Base-by-base conservation (phyloP, 2,797 vertebrate genomes). In the Euthynnus affinis region DNA sequence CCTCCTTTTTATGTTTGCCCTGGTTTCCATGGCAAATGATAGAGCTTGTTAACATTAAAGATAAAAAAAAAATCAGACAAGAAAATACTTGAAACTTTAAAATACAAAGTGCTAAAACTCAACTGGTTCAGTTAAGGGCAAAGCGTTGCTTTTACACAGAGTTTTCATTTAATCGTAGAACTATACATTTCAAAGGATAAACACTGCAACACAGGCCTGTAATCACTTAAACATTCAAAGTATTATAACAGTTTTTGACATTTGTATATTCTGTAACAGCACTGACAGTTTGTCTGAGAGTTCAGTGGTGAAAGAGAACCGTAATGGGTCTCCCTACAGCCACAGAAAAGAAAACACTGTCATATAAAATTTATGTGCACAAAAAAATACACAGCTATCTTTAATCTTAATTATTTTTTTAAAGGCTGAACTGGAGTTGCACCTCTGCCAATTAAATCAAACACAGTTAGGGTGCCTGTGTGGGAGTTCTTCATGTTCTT, bases 11-110 rank as follows among this genome's bases (percentile, higher is more conserved):
- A 61, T 68, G 23, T 78, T 59, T 70, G 37, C 55, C 12, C 29
- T 58, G 53, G 81, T 80, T 84, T 87, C 74, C 59, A 74, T 78
- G 53, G 77, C 61, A 69, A 90, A 86, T 78, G 61, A 63, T 18
- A 25, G 27, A 64, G 56, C 74, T 68, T 77, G 63, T 76, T 78
- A 52, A 81, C 52, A 76, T 88, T 76, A 87, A 75, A 81, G 71
- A 48, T 53, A 20, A 58, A 71, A 48, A 46, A 20, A 40, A 52
- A n/a, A n/a, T n/a, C n/a, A 62, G n/a, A 37, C 3, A 25, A 10
- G 34, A 9, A 10, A 44, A 18, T 18, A 3, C 49, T 66, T 75
- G 15, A 64, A 69, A 69, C 48, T 32, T 32, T 32, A 32, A 32
- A 32, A 46, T 14, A 79, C 69, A 40, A 32, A 9, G 44, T 17